Conservation (phyloP, 1,140 invertebrate species). For the Hirudo medicinalis region DNA sequence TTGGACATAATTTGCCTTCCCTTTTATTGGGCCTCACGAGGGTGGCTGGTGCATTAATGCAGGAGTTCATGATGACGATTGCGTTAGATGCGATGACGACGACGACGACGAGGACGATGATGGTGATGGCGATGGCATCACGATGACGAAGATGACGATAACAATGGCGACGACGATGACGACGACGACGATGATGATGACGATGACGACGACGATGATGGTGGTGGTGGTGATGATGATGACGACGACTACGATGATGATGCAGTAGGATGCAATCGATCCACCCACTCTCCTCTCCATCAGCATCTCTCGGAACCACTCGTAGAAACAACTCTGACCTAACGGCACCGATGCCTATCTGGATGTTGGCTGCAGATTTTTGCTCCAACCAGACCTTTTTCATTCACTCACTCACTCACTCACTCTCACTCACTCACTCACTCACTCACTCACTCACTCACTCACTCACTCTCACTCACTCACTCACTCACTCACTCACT, state of each 20-base stretch:
- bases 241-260: not conserved
- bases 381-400: not conserved
- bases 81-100: not conserved
- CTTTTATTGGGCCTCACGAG: not conserved
- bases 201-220: not conserved
- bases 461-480: conserved; percentile 23
- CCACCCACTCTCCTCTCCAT: not conserved
- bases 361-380: not conserved
- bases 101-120: not conserved
- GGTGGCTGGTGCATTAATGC: not conserved
- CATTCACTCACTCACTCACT: not conserved
- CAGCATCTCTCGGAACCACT: not conserved
- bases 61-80: not conserved
- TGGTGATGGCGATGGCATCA: not conserved
- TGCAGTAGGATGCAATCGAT: not conserved
- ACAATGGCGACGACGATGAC: not conserved
- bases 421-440: conserved; percentile 18
- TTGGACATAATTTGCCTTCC: not conserved
- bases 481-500: conserved; percentile 19
- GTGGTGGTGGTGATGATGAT: not conserved
- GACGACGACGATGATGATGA: not conserved
- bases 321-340: not conserved
- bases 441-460: conserved; percentile 20
- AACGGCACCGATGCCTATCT: not conserved
- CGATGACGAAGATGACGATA: not conserved